Evolutionary conservation across 2,888 invertebrate genomes (phyloP).

Genomic region (Phortica magna): DNA sequence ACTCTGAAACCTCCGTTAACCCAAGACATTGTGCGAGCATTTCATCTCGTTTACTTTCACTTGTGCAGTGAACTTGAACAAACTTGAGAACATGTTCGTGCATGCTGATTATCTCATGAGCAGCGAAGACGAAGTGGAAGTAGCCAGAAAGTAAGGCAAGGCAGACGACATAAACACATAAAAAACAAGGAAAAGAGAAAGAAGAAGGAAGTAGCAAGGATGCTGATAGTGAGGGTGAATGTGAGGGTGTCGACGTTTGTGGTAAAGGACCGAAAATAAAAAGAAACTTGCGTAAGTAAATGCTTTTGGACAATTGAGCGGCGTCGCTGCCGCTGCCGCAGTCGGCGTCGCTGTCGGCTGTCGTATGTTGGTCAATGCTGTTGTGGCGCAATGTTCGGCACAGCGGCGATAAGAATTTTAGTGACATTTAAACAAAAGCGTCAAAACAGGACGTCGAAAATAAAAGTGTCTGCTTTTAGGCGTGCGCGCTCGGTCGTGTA

Average conservation of each 20-base stretch:
- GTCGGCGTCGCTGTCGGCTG: neutral
- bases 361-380: neutral
- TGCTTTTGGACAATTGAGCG: conserved; percentile 12
- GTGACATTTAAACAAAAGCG: conserved; percentile 32
- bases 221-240: conserved; percentile 14
- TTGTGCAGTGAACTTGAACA: conserved; percentile 59
- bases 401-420: conserved; percentile 32
- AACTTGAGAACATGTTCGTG: conserved; percentile 59
- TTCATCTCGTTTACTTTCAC: conserved; percentile 55
- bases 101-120: conserved; percentile 67
- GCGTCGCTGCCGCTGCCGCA: neutral
- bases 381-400: neutral
- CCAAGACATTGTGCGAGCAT: neutral
- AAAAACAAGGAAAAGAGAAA: conserved; percentile 44
- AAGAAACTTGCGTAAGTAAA: conserved; percentile 30
- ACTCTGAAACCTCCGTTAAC: too few species aligned
- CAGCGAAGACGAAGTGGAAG: conserved; percentile 60
- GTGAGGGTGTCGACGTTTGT: neutral
- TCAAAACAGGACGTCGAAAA: conserved; percentile 31
- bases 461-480: conserved; percentile 53
- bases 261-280: neutral
- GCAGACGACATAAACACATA: conserved; percentile 23
- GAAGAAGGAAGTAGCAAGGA: conserved; percentile 39
- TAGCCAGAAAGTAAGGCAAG: conserved; percentile 24
- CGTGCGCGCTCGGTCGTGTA: conserved; percentile 44